Evolutionary conservation across 2,113 vertebrate species (phyloP), one percentile per base, ranked within the genome.

Genomic region (Cephalopholis sonnerati): DNA sequence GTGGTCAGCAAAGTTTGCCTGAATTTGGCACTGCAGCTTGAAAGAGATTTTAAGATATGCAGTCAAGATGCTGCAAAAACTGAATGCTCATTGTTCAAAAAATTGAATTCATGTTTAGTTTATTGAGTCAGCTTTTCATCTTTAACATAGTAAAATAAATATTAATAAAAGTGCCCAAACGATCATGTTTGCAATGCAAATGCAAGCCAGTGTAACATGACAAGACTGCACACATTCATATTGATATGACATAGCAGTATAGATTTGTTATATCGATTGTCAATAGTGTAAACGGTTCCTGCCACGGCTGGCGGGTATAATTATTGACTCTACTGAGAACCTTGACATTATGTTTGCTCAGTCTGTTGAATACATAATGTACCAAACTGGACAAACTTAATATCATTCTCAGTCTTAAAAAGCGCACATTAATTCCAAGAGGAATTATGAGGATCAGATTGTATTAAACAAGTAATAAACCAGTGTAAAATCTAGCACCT

Each of bases 401-500:
- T 48, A 64, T 67, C 16, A 74, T 50, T 72, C 51, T 59, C 13
- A 53, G 25, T 66, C 29, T 59, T 59, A 50, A 68, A 74, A 72
- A 41, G 44, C 36, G 51, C 36, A 68, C 69, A 69, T 13, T 36
- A 22, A 24, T 57, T 59, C 11, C 18, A 61, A 27, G 15, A 66
- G 66, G n/a, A 46, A 8, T 6, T 9, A 50, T 11, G 41, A 73
- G 41, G 44, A 58, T 70, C 4, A 3, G n/a, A 39, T 20, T 7
- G 22, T 27, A 13, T 11, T 12, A 53, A 32, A 82, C 1, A 48
- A 54, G 53, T 4, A 32, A 48, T 20, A 13, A 16, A 44, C 1
- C 7, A n/a, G 57, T 3, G n/a, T 27, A n/a, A 59, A 80, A 48
- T 39, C 32, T 50, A 22, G 57, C 16, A 0, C 18, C 96, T 95